A percentile compares a stretch with the other conserved stretches of the same genome.
Evolutionary conservation across 1,140 invertebrate genomes (phyloP).

Genomic region (Drosophila serrata): DNA sequence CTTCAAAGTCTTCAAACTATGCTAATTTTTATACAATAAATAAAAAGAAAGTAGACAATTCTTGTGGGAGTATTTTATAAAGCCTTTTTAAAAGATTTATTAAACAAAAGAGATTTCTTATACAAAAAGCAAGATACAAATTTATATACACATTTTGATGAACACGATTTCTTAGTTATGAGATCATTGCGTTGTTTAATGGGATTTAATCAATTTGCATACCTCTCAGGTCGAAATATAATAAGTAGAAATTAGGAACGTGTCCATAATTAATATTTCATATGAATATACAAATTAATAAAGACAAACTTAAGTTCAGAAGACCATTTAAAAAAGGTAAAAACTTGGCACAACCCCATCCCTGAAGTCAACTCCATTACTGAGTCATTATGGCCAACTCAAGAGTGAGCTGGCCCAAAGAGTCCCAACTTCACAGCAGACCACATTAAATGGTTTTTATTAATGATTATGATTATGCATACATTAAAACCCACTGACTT

Average conservation of each 20-base stretch:
- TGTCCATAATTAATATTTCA: constrained; percentile 6
- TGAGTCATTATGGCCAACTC: constrained; percentile 15
- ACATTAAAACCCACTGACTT: constrained; percentile 50
- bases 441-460: constrained; percentile 75
- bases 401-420: constrained; percentile 13
- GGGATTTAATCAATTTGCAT: constrained; percentile 4
- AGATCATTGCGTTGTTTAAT: not conserved
- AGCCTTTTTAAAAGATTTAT: not conserved
- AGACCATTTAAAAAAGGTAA: not conserved
- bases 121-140: not conserved
- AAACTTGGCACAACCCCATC: not conserved
- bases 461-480: constrained; percentile 77
- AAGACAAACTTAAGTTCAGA: constrained; percentile 2
- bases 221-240: constrained; percentile 3
- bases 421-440: constrained; percentile 47
- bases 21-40: too few relatives aligned
- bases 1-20: not conserved
- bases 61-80: not conserved
- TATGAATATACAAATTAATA: not conserved
- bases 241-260: not conserved
- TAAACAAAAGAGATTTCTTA: not conserved
- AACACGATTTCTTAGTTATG: not conserved
- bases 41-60: not conserved
- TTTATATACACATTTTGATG: not conserved
- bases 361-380: constrained; percentile 1